Evolutionary conservation across 2,888 invertebrate genomes (phyloP), one percentile per base, ranked within the genome.

Genomic region (Scaptomyza polygonia): DNA sequence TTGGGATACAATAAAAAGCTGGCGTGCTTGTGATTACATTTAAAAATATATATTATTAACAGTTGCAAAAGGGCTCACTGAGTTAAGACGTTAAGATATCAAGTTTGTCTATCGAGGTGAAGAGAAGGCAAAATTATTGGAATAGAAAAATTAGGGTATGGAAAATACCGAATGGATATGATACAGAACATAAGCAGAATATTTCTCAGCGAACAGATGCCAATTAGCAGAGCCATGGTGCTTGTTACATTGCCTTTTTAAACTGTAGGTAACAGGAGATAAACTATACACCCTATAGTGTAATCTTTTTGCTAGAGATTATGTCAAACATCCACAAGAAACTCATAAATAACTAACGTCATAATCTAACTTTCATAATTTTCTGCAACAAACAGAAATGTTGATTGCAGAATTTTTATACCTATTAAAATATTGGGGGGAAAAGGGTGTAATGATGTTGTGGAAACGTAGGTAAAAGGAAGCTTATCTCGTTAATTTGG

Each of bases 11-110:
- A 67, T 47, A 36, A 55, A 45, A 59, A 67, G 49, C 16, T 14
- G 8, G n/a, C 45, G 14, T 44, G 51, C 21, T 47, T 64, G 47
- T 61, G 64, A 64, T 59, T 64, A 56, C 25, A 43, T 57, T 53
- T 36, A 16, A 16, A 34, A 63, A 68, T 45, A 59, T 68, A 59
- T 63, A 32, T 53, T 67, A 34, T 49, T 59, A 64, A 70, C 64
- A 52, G 43, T 44, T 32, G 29, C 34, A 48, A 65, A 59, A 32
- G 65, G 52, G 32, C 11, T 56, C 9, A 29, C 32, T 54, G 36
- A 55, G 54, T 27, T 27, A 34, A 42, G 21, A 39, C 11, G 21
- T 29, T 30, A 25, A 29, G 9, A 25, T 11, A 25, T 9, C 43
- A 11, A 36, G 3, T 14, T 8, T 11, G 9, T 30, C 0, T 21